Base-by-base conservation (phyloP, 2,797 vertebrate species). In the Hyperoplus immaculatus region DNA sequence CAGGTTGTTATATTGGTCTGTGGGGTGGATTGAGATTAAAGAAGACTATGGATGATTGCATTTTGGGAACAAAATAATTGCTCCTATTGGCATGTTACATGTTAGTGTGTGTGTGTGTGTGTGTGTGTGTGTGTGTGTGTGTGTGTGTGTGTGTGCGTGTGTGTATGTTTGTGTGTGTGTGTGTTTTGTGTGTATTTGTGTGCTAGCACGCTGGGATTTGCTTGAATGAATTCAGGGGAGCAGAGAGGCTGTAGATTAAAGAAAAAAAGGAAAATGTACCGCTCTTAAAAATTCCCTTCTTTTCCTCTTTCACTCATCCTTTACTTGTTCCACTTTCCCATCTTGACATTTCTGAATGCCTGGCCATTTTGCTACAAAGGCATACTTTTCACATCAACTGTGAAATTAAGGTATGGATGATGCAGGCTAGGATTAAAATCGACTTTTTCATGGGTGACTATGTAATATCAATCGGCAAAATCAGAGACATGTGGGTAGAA, bases 31-130 rank as follows among this genome's bases (percentile, higher is more conserved):
- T 57, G 67, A 79, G 81, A 78, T 82, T 79, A 65, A 83, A 89
- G 42, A 71, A 71, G 46, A 77, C 70, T 78, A 71, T 63, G 56
- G 85, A 80, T 72, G 81, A 87, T 86, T 82, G 72, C 65, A 80
- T 84, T 49, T 75, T 62, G 18, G 64, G 76, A 68, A 58, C 75
- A 77, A 68, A 58, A 87, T 80, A 82, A 89, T 84, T 66, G 41
- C 49, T 59, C 60, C 57, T 64, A 58, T 16, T 82, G 75, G 49
- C 42, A 69, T 77, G 75, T 81, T 68, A 51, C 69, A 80, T 81
- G 63, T 83, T 68, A 58, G 9, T 54, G 62, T 72, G 69, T 75
- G 54, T 65, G 51, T 41, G 68, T 60, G 42, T 67, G 42, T 18
- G n/a, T 55, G 36, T 65, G 55, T 47, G 21, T 62, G 58, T 60